Evolutionary conservation across 2,888 invertebrate species (phyloP), one percentile per base, ranked within the genome.

Genomic region (Callimorpha dominula): DNA sequence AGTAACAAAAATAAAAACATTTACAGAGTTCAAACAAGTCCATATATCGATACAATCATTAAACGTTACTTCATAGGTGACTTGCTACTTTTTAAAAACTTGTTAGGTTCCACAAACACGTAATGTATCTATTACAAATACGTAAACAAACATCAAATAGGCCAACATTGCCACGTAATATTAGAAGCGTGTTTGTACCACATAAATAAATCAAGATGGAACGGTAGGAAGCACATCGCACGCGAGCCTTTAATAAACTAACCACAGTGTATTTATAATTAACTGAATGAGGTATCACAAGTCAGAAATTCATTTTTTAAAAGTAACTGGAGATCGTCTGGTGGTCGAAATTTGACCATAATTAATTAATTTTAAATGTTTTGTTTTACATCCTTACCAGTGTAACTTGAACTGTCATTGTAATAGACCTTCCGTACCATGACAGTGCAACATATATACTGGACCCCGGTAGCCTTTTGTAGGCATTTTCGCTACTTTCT

Each of bases 91-190:
- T 50, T 65, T n/a, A 63, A 63, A 31, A 62, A 40, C 62, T 69
- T 50, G 40, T 46, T 49, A 65, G 54, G 20, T 64, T n/a, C 60
- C 42, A 62, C 50, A 49, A 20, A 78, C 78, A 60, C 17, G 65
- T 74, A 65, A 74, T 68, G 71, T 72, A 46, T 69, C 52, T 68
- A 65, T 68, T 70, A 67, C 67, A 67, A 67, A 73, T 73, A 68
- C 70, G 65, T 76, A 72, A 73, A 75, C 60, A 72, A 57, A 49
- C 71, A 17, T 66, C 43, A 68, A 68, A 74, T 68, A 74, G 70
- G 65, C 43, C 70, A 70, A 20, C 46, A 42, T n/a, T 40, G 57
- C 68, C 17, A 68, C 74, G 73, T 64, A 70, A 73, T 70, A 52
- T 40, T 65, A 20, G 62, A 65, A 68, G 31, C 31, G 31, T 42